Conservation (phyloP, 2,797 vertebrate genomes). For the Alcedo quadribrachys region DNA sequence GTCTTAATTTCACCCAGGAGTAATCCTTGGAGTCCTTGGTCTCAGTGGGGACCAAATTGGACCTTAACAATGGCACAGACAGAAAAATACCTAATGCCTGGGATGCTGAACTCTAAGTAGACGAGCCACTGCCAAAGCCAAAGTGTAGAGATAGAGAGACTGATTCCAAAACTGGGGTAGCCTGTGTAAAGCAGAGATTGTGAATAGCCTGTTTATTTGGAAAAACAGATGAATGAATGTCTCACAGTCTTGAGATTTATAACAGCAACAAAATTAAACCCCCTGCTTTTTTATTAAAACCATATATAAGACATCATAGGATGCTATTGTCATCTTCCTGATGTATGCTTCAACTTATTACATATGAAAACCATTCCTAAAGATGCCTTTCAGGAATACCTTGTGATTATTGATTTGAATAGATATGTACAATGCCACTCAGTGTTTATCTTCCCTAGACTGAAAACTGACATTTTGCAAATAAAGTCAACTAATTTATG, state of each 20-base stretch:
- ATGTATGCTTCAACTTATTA: conserved; percentile 54
- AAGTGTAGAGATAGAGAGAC: background rate
- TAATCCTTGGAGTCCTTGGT: no score
- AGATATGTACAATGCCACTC: background rate
- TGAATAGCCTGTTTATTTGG: background rate
- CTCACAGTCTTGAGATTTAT: background rate
- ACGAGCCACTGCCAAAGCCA: conserved; percentile 13
- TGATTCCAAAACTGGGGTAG: background rate
- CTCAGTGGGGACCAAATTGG: no score
- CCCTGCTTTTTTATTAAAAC: conserved; percentile 63
- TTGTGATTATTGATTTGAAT: background rate
- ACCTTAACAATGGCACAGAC: no score
- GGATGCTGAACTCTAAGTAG: background rate
- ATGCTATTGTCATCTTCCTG: conserved; percentile 49
- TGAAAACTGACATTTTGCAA: background rate
- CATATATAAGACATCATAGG: conserved; percentile 15
- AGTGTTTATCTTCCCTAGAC: background rate
- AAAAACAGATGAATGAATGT: conserved; percentile 27
- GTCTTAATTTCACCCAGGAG: no score
- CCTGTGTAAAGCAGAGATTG: background rate
- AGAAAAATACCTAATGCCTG: background rate
- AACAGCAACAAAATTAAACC: conserved; percentile 34
- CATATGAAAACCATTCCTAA: conserved; percentile 52
- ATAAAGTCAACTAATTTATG: background rate
- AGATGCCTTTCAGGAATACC: conserved; percentile 12